These are phyloP conservation scores for Saccopteryx bilineata DNA, from an alignment of 2,113 vertebrate genomes.

Conservation along the genomic window DNA sequence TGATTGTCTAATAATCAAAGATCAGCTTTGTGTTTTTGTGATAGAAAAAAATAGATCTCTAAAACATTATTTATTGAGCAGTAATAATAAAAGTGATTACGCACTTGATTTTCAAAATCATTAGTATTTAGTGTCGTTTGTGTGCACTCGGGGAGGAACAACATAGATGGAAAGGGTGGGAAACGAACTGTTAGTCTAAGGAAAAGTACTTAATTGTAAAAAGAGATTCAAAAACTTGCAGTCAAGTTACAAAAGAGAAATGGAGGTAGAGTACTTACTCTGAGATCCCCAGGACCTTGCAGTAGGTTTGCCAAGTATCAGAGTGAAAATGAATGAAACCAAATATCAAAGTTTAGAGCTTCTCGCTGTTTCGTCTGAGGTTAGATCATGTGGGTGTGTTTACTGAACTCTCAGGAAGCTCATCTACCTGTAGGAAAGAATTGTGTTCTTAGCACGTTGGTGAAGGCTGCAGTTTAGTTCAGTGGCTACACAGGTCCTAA, in stretches of 20 bases:
- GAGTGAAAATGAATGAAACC: neutral
- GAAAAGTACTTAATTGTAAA: conserved; percentile 13
- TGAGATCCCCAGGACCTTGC: neutral
- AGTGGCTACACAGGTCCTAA: neutral
- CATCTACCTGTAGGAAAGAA: accelerated
- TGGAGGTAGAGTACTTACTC: neutral
- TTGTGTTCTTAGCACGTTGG: neutral
- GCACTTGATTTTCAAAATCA: neutral
- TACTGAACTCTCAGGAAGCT: neutral
- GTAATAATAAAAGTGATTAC: conserved; percentile 8
- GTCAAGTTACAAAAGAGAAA: neutral
- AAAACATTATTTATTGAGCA: neutral
- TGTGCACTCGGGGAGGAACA: neutral
- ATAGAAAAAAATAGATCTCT: conserved; percentile 6
- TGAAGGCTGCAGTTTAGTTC: neutral
- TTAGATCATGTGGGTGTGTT: neutral
- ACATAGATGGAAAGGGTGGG: neutral
- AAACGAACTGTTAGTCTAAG: neutral
- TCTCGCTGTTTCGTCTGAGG: neutral
- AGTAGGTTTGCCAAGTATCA: neutral
- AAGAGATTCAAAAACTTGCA: neutral
- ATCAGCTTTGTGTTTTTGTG: neutral
- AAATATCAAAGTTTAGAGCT: neutral
- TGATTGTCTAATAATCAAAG: neutral
- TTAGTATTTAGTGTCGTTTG: neutral